A percentile compares a stretch with the other conserved stretches of the same genome.
phyloP scores from a whole-genome alignment of 2,888 invertebrate species.

The Parapristionchus giblindavisi region DNA sequence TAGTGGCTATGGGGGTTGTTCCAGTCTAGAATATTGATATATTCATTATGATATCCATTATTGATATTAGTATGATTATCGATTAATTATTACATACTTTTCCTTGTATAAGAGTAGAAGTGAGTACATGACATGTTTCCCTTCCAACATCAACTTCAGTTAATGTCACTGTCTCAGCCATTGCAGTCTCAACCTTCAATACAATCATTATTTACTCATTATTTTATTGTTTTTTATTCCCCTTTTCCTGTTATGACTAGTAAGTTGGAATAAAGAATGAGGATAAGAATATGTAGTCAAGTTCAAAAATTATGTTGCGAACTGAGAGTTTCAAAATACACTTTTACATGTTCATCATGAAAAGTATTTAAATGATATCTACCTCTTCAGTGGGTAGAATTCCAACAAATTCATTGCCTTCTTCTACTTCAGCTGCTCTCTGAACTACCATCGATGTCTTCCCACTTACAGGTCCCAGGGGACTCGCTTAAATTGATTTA shows the following conservation, averaged over 20 bases:
- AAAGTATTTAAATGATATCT: too few relatives aligned
- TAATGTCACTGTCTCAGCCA: slow-evolving; percentile 85
- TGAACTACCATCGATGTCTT: slow-evolving; percentile 36
- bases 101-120: slow-evolving; percentile 79
- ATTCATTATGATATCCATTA: not conserved
- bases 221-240: too few relatives aligned
- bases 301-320: too few relatives aligned
- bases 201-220: slow-evolving; percentile 1
- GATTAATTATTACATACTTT: slow-evolving; percentile 9
- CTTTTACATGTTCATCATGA: too few relatives aligned
- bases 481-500: not conserved
- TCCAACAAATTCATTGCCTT: slow-evolving; percentile 82
- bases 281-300: too few relatives aligned
- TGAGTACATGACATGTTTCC: slow-evolving; percentile 81
- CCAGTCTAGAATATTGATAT: slow-evolving; percentile 8
- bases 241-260: too few relatives aligned
- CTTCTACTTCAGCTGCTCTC: slow-evolving; percentile 77
- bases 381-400: slow-evolving; percentile 80
- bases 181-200: slow-evolving; percentile 78
- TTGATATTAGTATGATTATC: not conserved
- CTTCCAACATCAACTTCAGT: slow-evolving; percentile 85
- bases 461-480: too few relatives aligned
- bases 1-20: slow-evolving; percentile 10
- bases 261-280: too few relatives aligned
- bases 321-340: too few relatives aligned